Base-by-base conservation (phyloP, 2,888 invertebrate genomes). In the Epistrophe grossulariae region DNA sequence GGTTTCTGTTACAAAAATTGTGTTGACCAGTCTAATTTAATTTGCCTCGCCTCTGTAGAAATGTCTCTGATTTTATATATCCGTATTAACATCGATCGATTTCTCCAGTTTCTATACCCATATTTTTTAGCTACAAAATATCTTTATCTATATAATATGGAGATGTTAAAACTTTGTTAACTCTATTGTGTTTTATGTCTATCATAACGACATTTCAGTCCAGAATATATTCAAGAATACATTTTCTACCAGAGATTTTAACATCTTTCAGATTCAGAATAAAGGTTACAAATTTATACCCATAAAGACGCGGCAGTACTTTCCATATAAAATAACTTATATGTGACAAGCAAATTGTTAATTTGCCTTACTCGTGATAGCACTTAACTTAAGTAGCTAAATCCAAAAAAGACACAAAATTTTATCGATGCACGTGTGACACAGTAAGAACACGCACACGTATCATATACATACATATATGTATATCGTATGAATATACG, bases 361-460 rank as follows among this genome's bases (percentile, higher is more conserved):
- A 40, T 60, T 60, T 40, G 15, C 19, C 15, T 40, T 38, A 40
- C 40, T 40, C 38, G 40, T 40, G 40, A 60, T 60, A 40, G 40
- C 60, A 60, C 60, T 60, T 60, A 24, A 40, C 38, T 40, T 60
- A 40, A 60, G 60, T 60, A 13, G 40, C 19, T 40, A 40, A 40
- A 60, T 60, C 60, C 19, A 24, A 60, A 24, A 60, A 60, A 13
- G 13, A 60, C 7, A 60, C 10, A 40, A 40, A 38, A 60, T 60
- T 19, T 60, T 60, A 60, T 60, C 24, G 7, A 60, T 40, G 40
- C 19, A 40, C 60, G 60, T 60, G 40, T 19, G 60, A 45, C n/a
- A 45, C n/a, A 45, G n/a, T 31, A 35, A 35, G 35, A 9, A 31
- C 31, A 31, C 31, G 28, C 5, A 28, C 31, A 31, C 31, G 31